phyloP scores from a whole-genome alignment of 2,113 vertebrate genomes.

The Lepus europaeus region DNA sequence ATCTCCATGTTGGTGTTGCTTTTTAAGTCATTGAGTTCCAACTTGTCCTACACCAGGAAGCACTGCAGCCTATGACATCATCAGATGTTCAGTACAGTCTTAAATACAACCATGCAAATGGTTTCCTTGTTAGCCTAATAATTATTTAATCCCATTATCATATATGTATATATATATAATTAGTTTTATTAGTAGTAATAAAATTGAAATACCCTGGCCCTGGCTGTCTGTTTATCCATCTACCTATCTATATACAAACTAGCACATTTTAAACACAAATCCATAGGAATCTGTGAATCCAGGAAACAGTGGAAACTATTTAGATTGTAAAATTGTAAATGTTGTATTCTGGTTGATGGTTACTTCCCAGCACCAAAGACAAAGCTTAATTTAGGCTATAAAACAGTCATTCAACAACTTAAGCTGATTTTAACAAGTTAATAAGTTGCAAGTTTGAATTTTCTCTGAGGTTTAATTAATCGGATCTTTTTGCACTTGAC shows the following conservation, averaged over 20 bases:
- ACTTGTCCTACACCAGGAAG: not conserved
- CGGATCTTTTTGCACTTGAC: not conserved
- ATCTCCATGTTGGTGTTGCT: not conserved
- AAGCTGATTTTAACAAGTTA: not conserved
- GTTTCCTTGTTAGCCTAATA: not conserved
- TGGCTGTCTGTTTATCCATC: not conserved
- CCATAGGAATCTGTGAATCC: not conserved
- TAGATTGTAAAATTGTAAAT: conserved; percentile 45
- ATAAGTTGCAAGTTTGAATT: conserved; percentile 16
- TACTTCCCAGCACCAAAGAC: not conserved
- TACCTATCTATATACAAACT: not conserved
- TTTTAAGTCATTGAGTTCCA: conserved; percentile 14
- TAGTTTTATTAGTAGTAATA: not conserved
- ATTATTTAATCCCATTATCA: not conserved
- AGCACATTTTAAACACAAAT: not conserved
- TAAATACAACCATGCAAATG: not conserved
- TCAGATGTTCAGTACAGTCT: not conserved
- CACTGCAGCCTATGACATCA: not conserved
- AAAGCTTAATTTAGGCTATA: not conserved
- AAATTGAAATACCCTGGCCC: not conserved
- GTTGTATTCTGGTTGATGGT: not conserved
- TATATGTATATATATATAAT: not conserved
- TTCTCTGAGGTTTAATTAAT: not conserved
- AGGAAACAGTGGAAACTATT: not conserved
- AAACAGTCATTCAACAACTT: not conserved